Base-by-base conservation (phyloP, 2,888 invertebrate genomes). In the Heliconius ethilla region DNA sequence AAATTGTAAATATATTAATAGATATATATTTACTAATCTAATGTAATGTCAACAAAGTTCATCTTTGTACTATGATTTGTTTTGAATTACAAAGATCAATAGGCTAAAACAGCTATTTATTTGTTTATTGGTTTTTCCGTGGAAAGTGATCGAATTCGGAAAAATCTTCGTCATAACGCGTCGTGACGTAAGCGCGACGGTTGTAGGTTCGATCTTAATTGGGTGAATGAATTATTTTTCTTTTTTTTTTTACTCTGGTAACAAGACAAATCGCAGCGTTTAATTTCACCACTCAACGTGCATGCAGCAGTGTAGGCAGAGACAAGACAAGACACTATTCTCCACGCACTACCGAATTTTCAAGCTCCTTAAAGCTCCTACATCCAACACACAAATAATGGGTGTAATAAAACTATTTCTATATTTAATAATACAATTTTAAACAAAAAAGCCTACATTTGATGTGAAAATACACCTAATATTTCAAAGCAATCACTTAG, bases 401-500 rank as follows among this genome's bases (percentile, higher is more conserved):
- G 1, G 18, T 65, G 25, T 2, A 67, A 59, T 59, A 7, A 7
- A 33, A 7, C 33, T 33, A 33, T 33, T 33, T 33, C 33, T 33
- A 33, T 7, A 33, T 33, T 33, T 22, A 10, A 66, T 22, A 66
- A 37, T 66, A 66, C 22, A 37, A 10, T 37, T 67, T 67, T 37
- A 37, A 67, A 67, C n/a, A 37, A 37, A 37, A 67, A n/a, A 9
- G n/a, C 29, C 65, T 27, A 65, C 29, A 29, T 65, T 33, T 66
- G 22, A 33, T n/a, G n/a, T 67, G 3, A 59, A 59, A 63, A 27
- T 63, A 63, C 62, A 63, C 27, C 27, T 27, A 27, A 69, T 69
- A 69, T 69, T 69, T 40, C 13, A 40, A 69, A 69, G 67, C 67
- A 69, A 69, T 69, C 67, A 69, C 40, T 40, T 40, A 69, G 40